Base-by-base conservation (phyloP, 2,113 vertebrate species). In the Cervus canadensis region DNA sequence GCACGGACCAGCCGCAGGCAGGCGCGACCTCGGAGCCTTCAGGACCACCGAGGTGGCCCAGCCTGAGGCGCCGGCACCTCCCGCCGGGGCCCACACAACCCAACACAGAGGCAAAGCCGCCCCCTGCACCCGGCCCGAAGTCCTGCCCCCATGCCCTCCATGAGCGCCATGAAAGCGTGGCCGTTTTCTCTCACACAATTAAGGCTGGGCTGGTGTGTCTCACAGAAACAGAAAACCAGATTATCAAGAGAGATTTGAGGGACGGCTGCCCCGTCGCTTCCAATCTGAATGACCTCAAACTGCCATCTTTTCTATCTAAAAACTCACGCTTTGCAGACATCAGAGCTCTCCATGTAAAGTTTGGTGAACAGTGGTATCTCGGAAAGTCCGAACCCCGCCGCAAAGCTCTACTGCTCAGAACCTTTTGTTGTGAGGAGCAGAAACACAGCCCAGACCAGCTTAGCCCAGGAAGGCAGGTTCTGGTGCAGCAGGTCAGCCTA, bases 81-180 rank as follows among this genome's bases (percentile, higher is more conserved):
- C 74, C 36, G 3, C 56, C 19, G 7, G 19, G 67, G 48, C 25
- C 84, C 83, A 52, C 52, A 50, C 3, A 1, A 26, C 57, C 2
- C 1, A 2, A n/a, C 17, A 43, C 45, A 28, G 57, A 56, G 36
- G 30, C 76, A 5, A 16, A 82, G 62, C 62, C 14, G 12, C 4
- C n/a, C 83, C 50, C 3, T 14, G 48, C 4, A 4, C 5, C 30
- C 3, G 3, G n/a, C 14, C 0, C 3, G 1, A 5, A 28, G 14
- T 21, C 60, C 56, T 7, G 19, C 33, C 11, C 57, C 52, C 26
- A 1, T 40, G 15, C 3, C 81, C 15, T 13, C 87, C 67, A 2
- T 0, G 3, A 8, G 28, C 0, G 0, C 4, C 1, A 33, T 1
- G 0, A 16, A 33, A 43, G 23, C 8, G 0, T 0, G 5, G 59